Evolutionary conservation across 1,140 invertebrate species (phyloP), one percentile per base, ranked within the genome.

Genomic region (Rhyzopertha dominica): DNA sequence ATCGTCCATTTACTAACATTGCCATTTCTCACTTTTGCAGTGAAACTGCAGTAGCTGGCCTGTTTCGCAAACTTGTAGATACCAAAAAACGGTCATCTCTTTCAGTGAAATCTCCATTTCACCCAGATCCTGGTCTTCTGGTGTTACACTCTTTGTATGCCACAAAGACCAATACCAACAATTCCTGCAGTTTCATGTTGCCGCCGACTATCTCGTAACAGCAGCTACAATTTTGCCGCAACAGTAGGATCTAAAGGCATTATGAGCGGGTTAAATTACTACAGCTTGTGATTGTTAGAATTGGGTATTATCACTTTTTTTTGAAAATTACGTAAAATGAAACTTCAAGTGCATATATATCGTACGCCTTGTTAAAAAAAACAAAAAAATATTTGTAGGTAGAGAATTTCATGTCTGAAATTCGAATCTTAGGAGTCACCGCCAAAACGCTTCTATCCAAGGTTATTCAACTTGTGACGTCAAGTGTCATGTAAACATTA

Each of bases 171-270:
- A 8, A 23, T 37, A 22, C 18, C 35, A 37, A 37, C 35, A 37
- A 37, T 37, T 37, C 35, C 24, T 37, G 35, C 19, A 37, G 18
- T 37, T 37, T 37, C 35, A 37, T 23, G 12, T 37, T 37, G 18
- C 24, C 35, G 19, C 24, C 35, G 35, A 13, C 35, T 23, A 37
- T 37, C 35, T 24, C 24, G 35, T 37, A 22, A n/a, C 35, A 37
- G 24, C 19, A 22, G 8, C 24, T 14, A 19, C 22, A 24, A 23
- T 37, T n/a, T 37, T 37, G 35, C 22, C 35, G 24, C n/a, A n/a
- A n/a, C n/a, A 37, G 19, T 37, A 37, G 35, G 18, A 37, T 37
- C 35, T 37, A 37, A 20, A 37, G 35, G 35, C 35, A 22, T 37
- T 37, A 37, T 37, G 4, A 37, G 3, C 4, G 4, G 19, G 8